Evolutionary conservation across 2,113 vertebrate genomes (phyloP), one percentile per base, ranked within the genome.

Genomic region (Cranoglanis bouderius): DNA sequence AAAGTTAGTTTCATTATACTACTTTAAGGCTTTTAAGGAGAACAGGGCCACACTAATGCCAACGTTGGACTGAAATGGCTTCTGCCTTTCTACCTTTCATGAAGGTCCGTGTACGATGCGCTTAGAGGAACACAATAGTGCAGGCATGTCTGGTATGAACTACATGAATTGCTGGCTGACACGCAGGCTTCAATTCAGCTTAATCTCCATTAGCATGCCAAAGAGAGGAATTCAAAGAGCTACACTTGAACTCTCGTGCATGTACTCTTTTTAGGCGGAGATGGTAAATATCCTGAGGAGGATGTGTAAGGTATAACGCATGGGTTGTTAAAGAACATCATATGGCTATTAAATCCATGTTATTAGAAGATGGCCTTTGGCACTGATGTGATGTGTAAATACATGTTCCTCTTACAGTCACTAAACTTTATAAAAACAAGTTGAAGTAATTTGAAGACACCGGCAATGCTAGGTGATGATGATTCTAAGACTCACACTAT

Each of bases 141-240:
- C 90, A 95, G 93, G 95, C 93, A 96, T 96, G 94, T 88, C n/a
- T 86, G 94, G 94, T 92, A 96, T 95, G 94, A 94, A 91, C 90
- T 89, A 94, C 93, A 93, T 95, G 95, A 95, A 94, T 92, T 92
- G 90, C 91, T 92, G 90, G 61, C 94, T 94, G 93, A 93, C 94
- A 95, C 90, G 92, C 89, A 93, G 89, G 70, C 90, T 92, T 92
- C 85, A 91, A 92, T 94, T 91, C 90, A 92, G 87, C 92, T 92
- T 94, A 93, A 94, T 95, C 93, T 95, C 90, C 87, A 92, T 94
- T 93, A 95, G 90, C 92, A 91, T 88, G 84, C 85, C 1, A 40
- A 91, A 55, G 88, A 77, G 84, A 93, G 92, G 93, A 95, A 95
- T 95, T 94, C 88, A 93, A 94, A 93, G 87, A 75, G 77, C 57